Evolutionary conservation across 2,888 invertebrate genomes (phyloP), one percentile per base, ranked within the genome.

Genomic region (Eucera pruinosa): DNA sequence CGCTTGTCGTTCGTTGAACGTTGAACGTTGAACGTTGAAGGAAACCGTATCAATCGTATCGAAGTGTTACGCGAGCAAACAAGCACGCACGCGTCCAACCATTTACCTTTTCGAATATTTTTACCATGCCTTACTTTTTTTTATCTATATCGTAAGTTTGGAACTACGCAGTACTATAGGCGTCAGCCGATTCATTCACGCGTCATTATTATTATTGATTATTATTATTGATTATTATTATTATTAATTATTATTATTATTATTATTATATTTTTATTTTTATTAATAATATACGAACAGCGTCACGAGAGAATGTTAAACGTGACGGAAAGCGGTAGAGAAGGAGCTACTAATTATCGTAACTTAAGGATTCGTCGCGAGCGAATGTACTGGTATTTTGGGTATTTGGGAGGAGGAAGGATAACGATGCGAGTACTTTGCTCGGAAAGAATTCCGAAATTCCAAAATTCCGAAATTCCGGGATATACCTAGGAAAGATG

Each of bases 111-210:
- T 85, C 78, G 82, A 86, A 85, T 78, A 80, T 88, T 89, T 89
- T 85, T 86, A 87, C 69, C 76, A 87, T 85, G 84, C 79, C 83
- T 87, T 86, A 86, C 79, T 86, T 88, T 87, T 87, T 87, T 86
- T 86, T 88, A 83, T 87, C 81, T 86, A 80, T 83, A 83, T 67
- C 64, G 75, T 80, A 88, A 87, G 83, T 89, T 87, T 85, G 79
- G 84, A 69, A 58, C 48, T 83, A 87, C 82, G 79, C 82, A 86
- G 81, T 79, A 86, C 87, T 85, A 82, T 85, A 87, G 86, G 85
- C 81, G 77, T 74, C 87, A 87, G 85, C 83, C 80, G 80, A 87
- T 86, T 84, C 82, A 84, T 86, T 81, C 79, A 79, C 83, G 81
- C 3, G 18, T 13, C 20, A 18, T 52, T 30, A 30, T 18, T 52